phyloP scores from a whole-genome alignment of 2,888 invertebrate genomes.

The Plebejus argus region DNA sequence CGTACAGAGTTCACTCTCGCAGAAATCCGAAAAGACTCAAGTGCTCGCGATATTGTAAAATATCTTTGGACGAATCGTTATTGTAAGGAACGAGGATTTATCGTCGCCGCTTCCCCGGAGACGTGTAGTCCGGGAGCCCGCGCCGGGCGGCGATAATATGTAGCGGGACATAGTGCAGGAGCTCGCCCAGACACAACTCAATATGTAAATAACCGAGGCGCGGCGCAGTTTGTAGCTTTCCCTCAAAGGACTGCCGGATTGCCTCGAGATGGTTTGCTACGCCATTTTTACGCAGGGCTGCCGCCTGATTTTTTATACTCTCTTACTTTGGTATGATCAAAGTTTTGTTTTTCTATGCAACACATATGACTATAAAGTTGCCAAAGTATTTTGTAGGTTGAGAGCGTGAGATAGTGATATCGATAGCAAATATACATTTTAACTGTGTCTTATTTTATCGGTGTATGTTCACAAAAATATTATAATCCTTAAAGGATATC shows the following conservation, averaged over 20 bases:
- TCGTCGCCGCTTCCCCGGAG: neutral
- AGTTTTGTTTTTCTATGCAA: neutral
- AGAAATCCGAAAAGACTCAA: neutral
- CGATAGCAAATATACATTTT: too few species aligned
- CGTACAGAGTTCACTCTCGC: too few species aligned
- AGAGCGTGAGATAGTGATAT: too few species aligned
- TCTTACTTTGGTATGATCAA: neutral
- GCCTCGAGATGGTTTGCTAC: conserved; percentile 10
- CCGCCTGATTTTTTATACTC: neutral
- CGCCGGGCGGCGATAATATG: neutral
- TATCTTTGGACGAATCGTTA: neutral
- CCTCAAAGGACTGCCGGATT: conserved; percentile 13
- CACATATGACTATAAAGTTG: neutral
- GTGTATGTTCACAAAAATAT: too few species aligned
- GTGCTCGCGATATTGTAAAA: neutral
- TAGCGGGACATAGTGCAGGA: conserved; percentile 1
- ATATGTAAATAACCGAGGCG: conserved; percentile 13
- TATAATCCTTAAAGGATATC: too few species aligned
- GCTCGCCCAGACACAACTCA: conserved; percentile 16
- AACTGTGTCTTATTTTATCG: too few species aligned
- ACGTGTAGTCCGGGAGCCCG: neutral
- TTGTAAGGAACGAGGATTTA: neutral
- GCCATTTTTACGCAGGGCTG: neutral
- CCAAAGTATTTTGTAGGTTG: neutral
- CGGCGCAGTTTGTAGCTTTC: neutral